phyloP scores from a whole-genome alignment of 2,888 invertebrate species.

The Digitonthophagus gazella region DNA sequence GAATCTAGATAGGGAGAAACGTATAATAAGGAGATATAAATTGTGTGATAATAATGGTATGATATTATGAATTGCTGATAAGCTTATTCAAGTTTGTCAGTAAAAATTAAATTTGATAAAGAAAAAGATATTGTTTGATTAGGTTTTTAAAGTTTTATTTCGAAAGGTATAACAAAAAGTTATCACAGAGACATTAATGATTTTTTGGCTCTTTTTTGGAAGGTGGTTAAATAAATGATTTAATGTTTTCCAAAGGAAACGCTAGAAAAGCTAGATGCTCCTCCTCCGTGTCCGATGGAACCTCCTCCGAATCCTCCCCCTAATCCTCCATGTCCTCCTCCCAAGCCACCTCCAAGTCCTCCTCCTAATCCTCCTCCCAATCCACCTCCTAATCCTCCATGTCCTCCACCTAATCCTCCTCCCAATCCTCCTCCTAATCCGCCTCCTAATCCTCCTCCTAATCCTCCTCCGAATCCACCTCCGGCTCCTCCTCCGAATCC shows the following conservation, averaged over 20 bases:
- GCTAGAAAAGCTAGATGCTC: slow-evolving; percentile 40
- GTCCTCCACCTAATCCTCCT: slow-evolving; percentile 28
- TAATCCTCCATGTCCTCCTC: slow-evolving; percentile 23
- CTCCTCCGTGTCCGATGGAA: slow-evolving; percentile 32
- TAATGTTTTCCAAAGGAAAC: slow-evolving; percentile 38
- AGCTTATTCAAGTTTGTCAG: slow-evolving; percentile 8
- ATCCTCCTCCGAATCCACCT: slow-evolving; percentile 24
- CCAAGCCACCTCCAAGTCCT: slow-evolving; percentile 30
- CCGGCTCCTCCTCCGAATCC: slow-evolving; percentile 32
- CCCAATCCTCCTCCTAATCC: slow-evolving; percentile 28
- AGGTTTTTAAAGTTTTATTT: neutral
- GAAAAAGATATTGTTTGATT: neutral
- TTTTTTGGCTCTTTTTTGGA: slow-evolving; percentile 6
- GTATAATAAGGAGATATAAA: slow-evolving; percentile 55
- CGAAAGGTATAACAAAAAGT: slow-evolving; percentile 13
- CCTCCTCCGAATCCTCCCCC: slow-evolving; percentile 35
- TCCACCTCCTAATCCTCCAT: slow-evolving; percentile 27
- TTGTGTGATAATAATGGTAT: slow-evolving; percentile 15
- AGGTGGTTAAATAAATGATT: slow-evolving; percentile 13
- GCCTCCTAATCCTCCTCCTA: slow-evolving; percentile 30
- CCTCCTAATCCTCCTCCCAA: slow-evolving; percentile 29
- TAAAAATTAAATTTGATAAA: neutral
- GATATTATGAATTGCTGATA: neutral
- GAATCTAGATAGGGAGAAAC: slow-evolving; percentile 55
- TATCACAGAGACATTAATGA: slow-evolving; percentile 32